Evolutionary conservation across 2,888 invertebrate species (phyloP), one percentile per base, ranked within the genome.

Genomic region (Mythimna pallens): DNA sequence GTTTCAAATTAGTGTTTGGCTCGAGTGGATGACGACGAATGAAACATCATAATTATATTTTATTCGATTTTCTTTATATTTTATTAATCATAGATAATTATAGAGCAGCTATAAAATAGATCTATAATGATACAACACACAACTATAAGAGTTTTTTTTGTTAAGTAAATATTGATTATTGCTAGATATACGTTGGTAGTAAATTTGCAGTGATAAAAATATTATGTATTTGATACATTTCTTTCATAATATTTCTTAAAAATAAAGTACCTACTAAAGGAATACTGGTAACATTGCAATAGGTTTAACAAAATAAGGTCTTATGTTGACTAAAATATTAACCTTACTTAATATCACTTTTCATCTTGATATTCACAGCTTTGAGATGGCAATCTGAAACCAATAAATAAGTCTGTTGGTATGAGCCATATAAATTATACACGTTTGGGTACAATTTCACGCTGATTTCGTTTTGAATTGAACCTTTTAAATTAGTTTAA

Each of bases 321-420:
- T 64, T 54, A 47, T 14, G 47, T 47, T 47, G 6, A 47, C 17
- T 47, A 47, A n/a, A 17, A 52, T 52, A 9, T 36, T 7, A 47
- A 36, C 40, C 7, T 64, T 65, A 65, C 6, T 20, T 52, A 34
- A 3, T 40, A 65, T 78, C 62, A 82, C 58, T 20, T 30, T 20
- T 50, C 40, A 64, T 72, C 70, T 72, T 69, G 20, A 66, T 70
- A 64, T 80, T 87, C 82, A 84, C 86, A 82, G 83, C 83, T 66
- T 80, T 67, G 65, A 43, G 76, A 72, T 78, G 81, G 78, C 67
- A 74, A 80, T 71, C 88, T 88, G 89, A 62, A 87, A 89, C 64
- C 63, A 86, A 78, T 59, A 20, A 59, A 74, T 22, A 20, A 65
- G 62, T 43, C 25, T 30, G 14, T 43, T n/a, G 8, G 50, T 70